Evolutionary conservation across 1,140 invertebrate genomes (phyloP), one percentile per base, ranked within the genome.

Genomic region (Whitmania pigra): DNA sequence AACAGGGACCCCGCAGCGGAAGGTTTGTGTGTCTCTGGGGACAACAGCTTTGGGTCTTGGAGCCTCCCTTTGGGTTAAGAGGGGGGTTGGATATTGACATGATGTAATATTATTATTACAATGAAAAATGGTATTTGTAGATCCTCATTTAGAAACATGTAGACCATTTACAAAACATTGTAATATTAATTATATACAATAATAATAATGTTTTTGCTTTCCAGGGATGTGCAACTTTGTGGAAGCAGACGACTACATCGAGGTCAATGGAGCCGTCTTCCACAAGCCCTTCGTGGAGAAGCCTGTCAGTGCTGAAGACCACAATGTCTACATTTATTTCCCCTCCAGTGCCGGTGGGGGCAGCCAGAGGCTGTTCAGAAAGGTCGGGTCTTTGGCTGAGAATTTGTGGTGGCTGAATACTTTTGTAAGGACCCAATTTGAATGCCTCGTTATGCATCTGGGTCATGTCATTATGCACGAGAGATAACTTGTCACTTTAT

Each of bases 311-410:
- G 97, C 97, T 0, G 97, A 99, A 84, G 95, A 99, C 84, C 97
- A 99, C 82, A 99, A 99, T 81, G 97, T 99, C 79, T 98, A 97
- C 81, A 99, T 99, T 77, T 99, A 99, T 83, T 99, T 98, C 84
- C 97, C 96, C 0, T 93, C 93, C 5, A 94, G 92, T 5, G 97
- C 95, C n/a, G 97, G 97, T 29, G 87, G 87, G 15, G 96, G 96
- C 3, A 94, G 92, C 81, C 96, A 99, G 80, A 86, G 94, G 77
- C 84, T 99, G 55, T 99, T 99, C 84, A 87, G 96, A 80, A 99
- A 98, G 86, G 91, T 93, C 72, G 76, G 76, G 22, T 22, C 29
- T 13, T 63, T 63, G 57, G 9, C 18, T 63, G 22, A 63, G 29
- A 25, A 4, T 25, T 25, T 25, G 57, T 25, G 9, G 15, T 63